phyloP scores from a whole-genome alignment of 2,888 invertebrate species.

The Perizoma flavofasciatum region DNA sequence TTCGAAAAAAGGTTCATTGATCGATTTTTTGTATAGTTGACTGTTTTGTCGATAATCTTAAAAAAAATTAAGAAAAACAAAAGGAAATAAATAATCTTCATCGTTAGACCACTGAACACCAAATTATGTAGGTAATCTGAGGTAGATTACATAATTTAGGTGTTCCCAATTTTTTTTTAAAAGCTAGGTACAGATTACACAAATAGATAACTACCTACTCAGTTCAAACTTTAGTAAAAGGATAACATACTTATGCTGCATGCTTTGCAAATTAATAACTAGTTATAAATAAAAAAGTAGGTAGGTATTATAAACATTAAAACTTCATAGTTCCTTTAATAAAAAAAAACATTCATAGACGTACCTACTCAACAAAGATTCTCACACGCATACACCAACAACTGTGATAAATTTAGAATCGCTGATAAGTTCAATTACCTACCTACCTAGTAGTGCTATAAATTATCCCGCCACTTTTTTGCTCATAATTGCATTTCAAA shows the following conservation, averaged over 20 bases:
- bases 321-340: neutral
- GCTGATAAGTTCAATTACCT: slow-evolving; percentile 26
- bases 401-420: slow-evolving; percentile 21
- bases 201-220: too few relatives aligned
- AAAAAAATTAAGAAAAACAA: too few relatives aligned
- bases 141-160: too few relatives aligned
- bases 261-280: too few relatives aligned
- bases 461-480: slow-evolving; percentile 32
- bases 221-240: too few relatives aligned
- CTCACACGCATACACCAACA: slow-evolving; percentile 15
- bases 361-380: neutral
- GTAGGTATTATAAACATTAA: neutral
- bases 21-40: slow-evolving; percentile 10
- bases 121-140: too few relatives aligned
- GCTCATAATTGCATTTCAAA: slow-evolving; percentile 30
- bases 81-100: too few relatives aligned
- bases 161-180: too few relatives aligned
- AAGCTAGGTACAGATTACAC: too few relatives aligned
- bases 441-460: slow-evolving; percentile 10
- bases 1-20: slow-evolving; percentile 25
- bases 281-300: neutral
- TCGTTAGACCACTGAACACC: too few relatives aligned
- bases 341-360: slow-evolving; percentile 3
- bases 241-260: too few relatives aligned
- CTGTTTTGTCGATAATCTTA: too few relatives aligned